Evolutionary conservation across 2,888 invertebrate species (phyloP).

Genomic region (Nephrocerus scutellatus): DNA sequence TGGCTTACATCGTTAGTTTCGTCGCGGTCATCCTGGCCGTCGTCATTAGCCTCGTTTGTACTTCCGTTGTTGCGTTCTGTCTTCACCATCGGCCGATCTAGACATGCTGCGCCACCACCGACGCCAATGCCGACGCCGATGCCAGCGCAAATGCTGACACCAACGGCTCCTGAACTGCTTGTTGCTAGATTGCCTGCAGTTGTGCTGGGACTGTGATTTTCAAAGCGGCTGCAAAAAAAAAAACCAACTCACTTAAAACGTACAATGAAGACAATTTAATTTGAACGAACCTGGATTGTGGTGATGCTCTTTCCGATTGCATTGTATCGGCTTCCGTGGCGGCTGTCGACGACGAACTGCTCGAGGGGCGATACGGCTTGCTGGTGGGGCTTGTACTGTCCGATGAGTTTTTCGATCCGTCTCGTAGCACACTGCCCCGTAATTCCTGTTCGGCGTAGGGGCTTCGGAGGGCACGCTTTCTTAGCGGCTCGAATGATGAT

Average conservation of each 20-base stretch:
- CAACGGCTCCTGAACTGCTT: too few relatives aligned
- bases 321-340: slow-evolving; percentile 48
- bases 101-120: slow-evolving; percentile 25
- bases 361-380: slow-evolving; percentile 46
- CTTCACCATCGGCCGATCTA: slow-evolving; percentile 42
- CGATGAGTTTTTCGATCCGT: slow-evolving; percentile 49
- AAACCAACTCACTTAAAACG: background rate
- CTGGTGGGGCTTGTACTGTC: slow-evolving; percentile 49
- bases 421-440: slow-evolving; percentile 61
- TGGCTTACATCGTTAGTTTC: slow-evolving; percentile 45
- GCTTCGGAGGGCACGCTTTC: slow-evolving; percentile 55
- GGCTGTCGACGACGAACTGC: slow-evolving; percentile 48
- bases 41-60: slow-evolving; percentile 46
- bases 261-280: background rate
- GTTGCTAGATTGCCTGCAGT: slow-evolving; percentile 39
- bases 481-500: slow-evolving; percentile 46
- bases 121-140: slow-evolving; percentile 31
- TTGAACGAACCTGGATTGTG: slow-evolving; percentile 43
- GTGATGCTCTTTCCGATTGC: slow-evolving; percentile 47
- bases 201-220: slow-evolving; percentile 48
- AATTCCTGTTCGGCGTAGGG: slow-evolving; percentile 49
- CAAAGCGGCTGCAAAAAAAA: slow-evolving; percentile 39
- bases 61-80: slow-evolving; percentile 47
- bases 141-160: too few relatives aligned
- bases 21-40: slow-evolving; percentile 43